A percentile compares a stretch with the other conserved stretches of the same genome.
Conservation (phyloP, 2,888 invertebrate genomes). For the Ophraella communa region DNA sequence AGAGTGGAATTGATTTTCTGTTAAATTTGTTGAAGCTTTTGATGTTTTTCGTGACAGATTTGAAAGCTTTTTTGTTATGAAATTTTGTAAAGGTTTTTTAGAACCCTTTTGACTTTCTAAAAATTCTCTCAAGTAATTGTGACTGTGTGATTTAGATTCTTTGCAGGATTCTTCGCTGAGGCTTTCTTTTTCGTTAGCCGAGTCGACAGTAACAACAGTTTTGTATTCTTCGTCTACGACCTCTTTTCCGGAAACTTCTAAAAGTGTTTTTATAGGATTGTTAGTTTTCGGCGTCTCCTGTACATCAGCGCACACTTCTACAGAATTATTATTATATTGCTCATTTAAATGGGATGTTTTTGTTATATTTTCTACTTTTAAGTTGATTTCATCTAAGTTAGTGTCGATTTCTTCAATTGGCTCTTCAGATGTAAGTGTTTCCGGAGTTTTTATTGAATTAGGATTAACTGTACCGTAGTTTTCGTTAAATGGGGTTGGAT, state of each 20-base stretch:
- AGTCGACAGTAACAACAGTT: constrained; percentile 53
- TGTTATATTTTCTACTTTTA: constrained; percentile 49
- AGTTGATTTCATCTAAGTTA: constrained; percentile 52
- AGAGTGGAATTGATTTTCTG: constrained; percentile 74
- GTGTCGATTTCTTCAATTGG: constrained; percentile 46
- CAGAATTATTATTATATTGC: background rate
- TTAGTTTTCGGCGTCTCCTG: constrained; percentile 2
- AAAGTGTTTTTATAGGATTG: constrained; percentile 42
- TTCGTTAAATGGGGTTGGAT: constrained; percentile 49
- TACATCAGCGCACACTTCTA: background rate
- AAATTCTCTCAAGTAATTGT: constrained; percentile 58
- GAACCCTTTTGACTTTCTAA: constrained; percentile 58
- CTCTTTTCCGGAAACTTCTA: constrained; percentile 42
- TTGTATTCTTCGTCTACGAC: constrained; percentile 50
- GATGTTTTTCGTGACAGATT: constrained; percentile 48
- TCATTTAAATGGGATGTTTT: constrained; percentile 13
- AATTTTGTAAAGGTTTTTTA: constrained; percentile 57
- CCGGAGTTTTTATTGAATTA: constrained; percentile 10
- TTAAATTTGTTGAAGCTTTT: constrained; percentile 57
- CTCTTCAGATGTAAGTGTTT: constrained; percentile 17
- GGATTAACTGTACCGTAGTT: constrained; percentile 40
- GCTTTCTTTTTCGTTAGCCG: constrained; percentile 2
- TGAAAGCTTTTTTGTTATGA: constrained; percentile 56
- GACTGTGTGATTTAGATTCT: constrained; percentile 55
- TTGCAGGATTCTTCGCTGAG: constrained; percentile 35